Evolutionary conservation across 2,113 vertebrate species (phyloP).

Genomic region (Alaudala cheleensis): DNA sequence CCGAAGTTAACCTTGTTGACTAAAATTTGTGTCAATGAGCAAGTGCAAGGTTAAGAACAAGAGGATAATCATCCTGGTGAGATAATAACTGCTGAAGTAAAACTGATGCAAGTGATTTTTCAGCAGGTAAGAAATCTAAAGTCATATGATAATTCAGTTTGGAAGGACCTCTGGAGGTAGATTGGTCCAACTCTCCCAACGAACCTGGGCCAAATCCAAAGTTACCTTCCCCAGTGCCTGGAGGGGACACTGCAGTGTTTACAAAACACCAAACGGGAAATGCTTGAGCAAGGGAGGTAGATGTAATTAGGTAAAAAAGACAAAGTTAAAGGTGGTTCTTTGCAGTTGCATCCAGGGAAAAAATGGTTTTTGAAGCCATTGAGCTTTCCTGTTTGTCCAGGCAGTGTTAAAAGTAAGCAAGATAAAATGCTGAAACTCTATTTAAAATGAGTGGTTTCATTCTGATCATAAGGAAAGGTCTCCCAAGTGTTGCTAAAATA

Average conservation of each 20-base stretch:
- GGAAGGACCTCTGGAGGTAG: conserved; percentile 42
- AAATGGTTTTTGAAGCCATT: not conserved
- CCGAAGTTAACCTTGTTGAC: conserved; percentile 49
- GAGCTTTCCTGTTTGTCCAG: not conserved
- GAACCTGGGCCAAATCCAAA: not conserved
- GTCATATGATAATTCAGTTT: not conserved
- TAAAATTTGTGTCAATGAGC: conserved; percentile 35
- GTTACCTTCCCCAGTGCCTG: not conserved
- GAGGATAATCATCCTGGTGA: not conserved
- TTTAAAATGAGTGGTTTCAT: not conserved
- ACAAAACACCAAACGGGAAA: not conserved
- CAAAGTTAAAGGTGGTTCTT: not conserved
- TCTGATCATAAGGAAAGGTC: not conserved
- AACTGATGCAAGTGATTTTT: not conserved
- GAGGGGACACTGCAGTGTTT: not conserved
- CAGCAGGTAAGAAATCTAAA: not conserved
- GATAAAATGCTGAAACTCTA: not conserved
- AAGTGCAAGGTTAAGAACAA: conserved; percentile 51
- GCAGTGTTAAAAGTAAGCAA: not conserved
- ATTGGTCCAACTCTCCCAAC: not conserved
- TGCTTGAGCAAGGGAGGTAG: not conserved
- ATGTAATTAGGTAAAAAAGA: not conserved
- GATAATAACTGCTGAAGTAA: not conserved
- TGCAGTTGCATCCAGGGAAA: not conserved
- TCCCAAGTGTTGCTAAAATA: not conserved